phyloP scores from a whole-genome alignment of 2,888 invertebrate genomes.

The Elegia similella region DNA sequence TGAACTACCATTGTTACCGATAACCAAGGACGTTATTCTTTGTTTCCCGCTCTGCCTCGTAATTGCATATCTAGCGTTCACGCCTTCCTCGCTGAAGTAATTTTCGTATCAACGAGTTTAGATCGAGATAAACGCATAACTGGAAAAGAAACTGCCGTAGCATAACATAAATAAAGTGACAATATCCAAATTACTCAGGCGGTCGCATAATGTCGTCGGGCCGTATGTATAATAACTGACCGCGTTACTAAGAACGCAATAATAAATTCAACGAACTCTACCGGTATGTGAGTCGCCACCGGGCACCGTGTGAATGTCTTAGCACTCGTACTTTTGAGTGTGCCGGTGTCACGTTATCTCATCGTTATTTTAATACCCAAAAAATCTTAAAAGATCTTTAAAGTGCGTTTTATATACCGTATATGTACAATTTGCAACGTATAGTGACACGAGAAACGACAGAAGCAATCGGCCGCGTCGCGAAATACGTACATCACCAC shows the following conservation, averaged over 20 bases:
- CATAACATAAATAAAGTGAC: conserved; percentile 42
- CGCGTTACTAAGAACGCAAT: conserved; percentile 76
- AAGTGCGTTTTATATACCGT: neutral
- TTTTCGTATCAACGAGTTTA: conserved; percentile 12
- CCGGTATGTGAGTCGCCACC: conserved; percentile 73
- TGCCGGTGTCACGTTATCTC: conserved; percentile 68
- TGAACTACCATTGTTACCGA: conserved; percentile 59
- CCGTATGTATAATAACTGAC: conserved; percentile 71
- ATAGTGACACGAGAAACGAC: conserved; percentile 32
- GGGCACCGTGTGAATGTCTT: conserved; percentile 77
- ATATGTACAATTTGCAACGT: conserved; percentile 38
- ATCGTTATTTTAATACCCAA: conserved; percentile 60
- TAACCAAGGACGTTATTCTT: conserved; percentile 61
- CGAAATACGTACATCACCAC: conserved; percentile 35
- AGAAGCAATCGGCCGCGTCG: conserved; percentile 37
- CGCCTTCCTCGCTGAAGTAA: conserved; percentile 13
- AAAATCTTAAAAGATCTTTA: conserved; percentile 35
- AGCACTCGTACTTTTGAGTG: conserved; percentile 64
- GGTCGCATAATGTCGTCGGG: conserved; percentile 60
- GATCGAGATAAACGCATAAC: conserved; percentile 18
- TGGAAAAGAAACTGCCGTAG: conserved; percentile 20
- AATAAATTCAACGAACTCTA: conserved; percentile 81
- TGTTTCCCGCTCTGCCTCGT: conserved; percentile 35
- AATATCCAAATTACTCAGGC: conserved; percentile 63
- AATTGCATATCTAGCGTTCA: conserved; percentile 13